These are phyloP conservation scores for Montipora foliosa DNA, from an alignment of 64 coral and sea anemone species.

Conservation along the genomic window DNA sequence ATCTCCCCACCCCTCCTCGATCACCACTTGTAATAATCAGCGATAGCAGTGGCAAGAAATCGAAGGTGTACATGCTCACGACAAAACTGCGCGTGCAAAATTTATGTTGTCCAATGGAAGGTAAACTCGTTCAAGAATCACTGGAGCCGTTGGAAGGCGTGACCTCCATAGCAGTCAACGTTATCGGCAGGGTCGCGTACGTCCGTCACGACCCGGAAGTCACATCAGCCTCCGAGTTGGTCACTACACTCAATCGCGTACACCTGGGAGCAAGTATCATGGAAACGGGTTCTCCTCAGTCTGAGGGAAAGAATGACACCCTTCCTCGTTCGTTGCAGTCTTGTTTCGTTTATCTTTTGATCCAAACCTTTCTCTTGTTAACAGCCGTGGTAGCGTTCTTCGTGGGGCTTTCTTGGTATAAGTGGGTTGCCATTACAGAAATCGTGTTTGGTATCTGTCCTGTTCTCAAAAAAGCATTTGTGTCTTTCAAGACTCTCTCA, in stretches of 20 bases:
- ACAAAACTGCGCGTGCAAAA: slow-evolving; percentile 98
- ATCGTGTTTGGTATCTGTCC: slow-evolving; percentile 84
- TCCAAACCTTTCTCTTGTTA: slow-evolving; percentile 74
- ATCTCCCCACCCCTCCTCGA: not conserved
- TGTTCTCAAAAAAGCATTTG: slow-evolving; percentile 74
- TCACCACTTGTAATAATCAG: not conserved
- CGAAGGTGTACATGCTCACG: slow-evolving; percentile 30
- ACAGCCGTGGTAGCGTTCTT: slow-evolving; percentile 60
- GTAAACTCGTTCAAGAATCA: slow-evolving; percentile 79
- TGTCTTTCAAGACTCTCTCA: slow-evolving; percentile 61
- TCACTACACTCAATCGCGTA: slow-evolving; percentile 75
- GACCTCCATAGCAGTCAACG: slow-evolving; percentile 82
- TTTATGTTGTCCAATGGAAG: slow-evolving; percentile 95
- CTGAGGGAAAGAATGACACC: slow-evolving; percentile 44
- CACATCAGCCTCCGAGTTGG: slow-evolving; percentile 73
- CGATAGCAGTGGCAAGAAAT: not conserved
- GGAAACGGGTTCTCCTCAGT: slow-evolving; percentile 79
- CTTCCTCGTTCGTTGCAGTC: slow-evolving; percentile 59
- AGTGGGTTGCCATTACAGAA: slow-evolving; percentile 91
- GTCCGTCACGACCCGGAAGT: slow-evolving; percentile 89
- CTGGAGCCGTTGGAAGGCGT: slow-evolving; percentile 82
- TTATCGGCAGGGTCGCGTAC: slow-evolving; percentile 89
- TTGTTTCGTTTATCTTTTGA: slow-evolving; percentile 51
- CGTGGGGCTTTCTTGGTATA: slow-evolving; percentile 57
- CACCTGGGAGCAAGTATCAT: slow-evolving; percentile 95